A percentile compares a stretch with the other conserved stretches of the same genome.
phyloP scores from a whole-genome alignment of 1,140 invertebrate genomes.

The Drosophila setifemur region DNA sequence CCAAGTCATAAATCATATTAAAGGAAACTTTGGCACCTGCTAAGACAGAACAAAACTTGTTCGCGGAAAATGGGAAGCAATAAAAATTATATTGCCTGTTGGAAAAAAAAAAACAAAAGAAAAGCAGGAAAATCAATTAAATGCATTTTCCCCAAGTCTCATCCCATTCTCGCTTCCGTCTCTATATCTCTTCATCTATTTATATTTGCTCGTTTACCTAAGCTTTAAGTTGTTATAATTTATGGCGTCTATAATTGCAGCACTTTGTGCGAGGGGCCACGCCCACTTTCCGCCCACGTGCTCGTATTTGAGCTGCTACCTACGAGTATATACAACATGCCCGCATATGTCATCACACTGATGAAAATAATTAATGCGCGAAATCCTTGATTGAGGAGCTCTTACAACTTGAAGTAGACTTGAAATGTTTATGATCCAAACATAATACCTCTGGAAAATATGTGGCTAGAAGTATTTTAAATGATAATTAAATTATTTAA shows the following conservation, averaged over 20 bases:
- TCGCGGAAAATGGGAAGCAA: background rate
- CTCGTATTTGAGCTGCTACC: conserved; percentile 51
- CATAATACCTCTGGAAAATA: no score
- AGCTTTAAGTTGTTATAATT: conserved; percentile 64
- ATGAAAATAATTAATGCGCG: background rate
- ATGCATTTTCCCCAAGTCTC: conserved; percentile 49
- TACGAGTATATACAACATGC: conserved; percentile 44
- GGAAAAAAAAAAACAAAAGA: conserved; percentile 16
- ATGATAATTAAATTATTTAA: background rate
- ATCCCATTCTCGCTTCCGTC: conserved; percentile 7
- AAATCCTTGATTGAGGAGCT: no score
- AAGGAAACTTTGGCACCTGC: background rate
- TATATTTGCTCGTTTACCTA: conserved; percentile 29
- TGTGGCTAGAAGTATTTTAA: no score
- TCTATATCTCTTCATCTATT: background rate
- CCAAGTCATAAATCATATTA: conserved; percentile 19
- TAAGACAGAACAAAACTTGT: background rate
- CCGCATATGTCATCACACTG: conserved; percentile 15
- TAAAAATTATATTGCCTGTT: conserved; percentile 44
- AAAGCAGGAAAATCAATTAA: conserved; percentile 67
- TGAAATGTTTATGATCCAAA: no score
- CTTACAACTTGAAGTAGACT: no score
- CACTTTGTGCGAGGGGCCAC: conserved; percentile 54
- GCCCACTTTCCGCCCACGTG: background rate
- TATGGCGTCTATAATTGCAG: conserved; percentile 78